A percentile compares a stretch with the other conserved stretches of the same genome.
phyloP scores from a whole-genome alignment of 37 sponge, comb jelly and placozoan species.

The Sycon ciliatum region DNA sequence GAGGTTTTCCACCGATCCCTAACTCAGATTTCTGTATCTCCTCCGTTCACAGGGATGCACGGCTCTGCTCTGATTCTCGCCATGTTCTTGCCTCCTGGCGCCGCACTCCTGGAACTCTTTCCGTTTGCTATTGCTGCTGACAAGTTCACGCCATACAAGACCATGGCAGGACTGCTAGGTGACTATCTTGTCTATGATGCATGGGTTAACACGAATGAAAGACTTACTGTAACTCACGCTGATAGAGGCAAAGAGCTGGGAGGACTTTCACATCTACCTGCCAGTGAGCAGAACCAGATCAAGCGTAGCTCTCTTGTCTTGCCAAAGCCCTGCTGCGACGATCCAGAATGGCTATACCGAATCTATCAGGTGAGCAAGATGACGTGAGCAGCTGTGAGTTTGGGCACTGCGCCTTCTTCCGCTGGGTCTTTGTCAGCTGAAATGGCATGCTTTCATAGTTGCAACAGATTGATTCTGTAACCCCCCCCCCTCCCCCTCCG shows the following conservation, averaged over 20 bases:
- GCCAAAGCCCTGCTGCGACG: conserved; percentile 8
- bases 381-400: background rate
- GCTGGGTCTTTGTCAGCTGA: no score
- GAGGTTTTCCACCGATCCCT: background rate
- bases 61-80: conserved; percentile 11
- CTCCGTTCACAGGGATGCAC: conserved; percentile 13
- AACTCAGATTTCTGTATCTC: background rate
- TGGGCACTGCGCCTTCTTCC: no score
- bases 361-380: conserved; percentile 15
- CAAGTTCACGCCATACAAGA: conserved; percentile 17
- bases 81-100: background rate
- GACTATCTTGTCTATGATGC: background rate
- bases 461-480: no score
- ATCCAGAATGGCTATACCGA: conserved; percentile 21
- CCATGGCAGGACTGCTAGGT: conserved; percentile 14
- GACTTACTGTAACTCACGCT: conserved; percentile 6
- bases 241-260: background rate
- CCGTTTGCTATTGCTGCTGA: conserved; percentile 11
- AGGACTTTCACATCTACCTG: background rate
- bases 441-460: no score
- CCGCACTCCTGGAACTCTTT: conserved; percentile 18
- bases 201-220: conserved; percentile 1
- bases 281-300: background rate
- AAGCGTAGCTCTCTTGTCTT: background rate
- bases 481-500: no score